Percentiles rank a stretch among this genome's conserved stretches.
These are phyloP conservation scores for Enhydra lutris DNA, from an alignment of 2,113 vertebrate species.

Conservation along the genomic window DNA sequence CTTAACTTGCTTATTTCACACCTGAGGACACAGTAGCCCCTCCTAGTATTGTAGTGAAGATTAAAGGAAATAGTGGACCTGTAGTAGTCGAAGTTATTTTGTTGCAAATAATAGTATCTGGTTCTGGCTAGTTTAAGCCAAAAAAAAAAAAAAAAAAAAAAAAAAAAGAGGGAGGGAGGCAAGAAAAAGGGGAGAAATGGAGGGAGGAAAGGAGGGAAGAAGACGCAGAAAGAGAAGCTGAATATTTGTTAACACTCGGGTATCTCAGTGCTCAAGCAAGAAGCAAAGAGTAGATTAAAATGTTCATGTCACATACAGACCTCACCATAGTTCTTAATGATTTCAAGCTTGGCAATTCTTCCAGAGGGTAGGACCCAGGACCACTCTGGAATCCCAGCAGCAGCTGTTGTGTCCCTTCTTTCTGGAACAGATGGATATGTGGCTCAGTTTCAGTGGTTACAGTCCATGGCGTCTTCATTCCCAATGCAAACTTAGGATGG, in stretches of 20 bases:
- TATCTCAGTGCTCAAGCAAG: background rate
- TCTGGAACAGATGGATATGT: background rate
- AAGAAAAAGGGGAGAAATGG: background rate
- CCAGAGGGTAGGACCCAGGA: background rate
- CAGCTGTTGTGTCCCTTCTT: background rate
- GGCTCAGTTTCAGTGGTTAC: background rate
- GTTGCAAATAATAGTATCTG: background rate
- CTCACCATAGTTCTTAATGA: background rate
- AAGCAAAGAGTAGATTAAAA: background rate
- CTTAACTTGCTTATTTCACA: background rate
- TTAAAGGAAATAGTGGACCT: background rate
- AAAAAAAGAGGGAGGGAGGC: too few species aligned
- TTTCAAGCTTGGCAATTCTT: background rate
- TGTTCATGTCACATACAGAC: background rate
- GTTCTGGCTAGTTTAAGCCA: background rate
- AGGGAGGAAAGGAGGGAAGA: background rate
- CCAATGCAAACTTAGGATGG: background rate
- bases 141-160: too few species aligned
- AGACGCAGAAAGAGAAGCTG: background rate
- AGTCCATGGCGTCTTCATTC: background rate
- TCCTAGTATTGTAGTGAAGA: background rate
- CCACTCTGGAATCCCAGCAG: background rate
- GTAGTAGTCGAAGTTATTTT: background rate
- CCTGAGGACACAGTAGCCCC: background rate
- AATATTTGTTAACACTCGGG: background rate